phyloP scores from a whole-genome alignment of 2,797 vertebrate species.

The Mustela erminea region DNA sequence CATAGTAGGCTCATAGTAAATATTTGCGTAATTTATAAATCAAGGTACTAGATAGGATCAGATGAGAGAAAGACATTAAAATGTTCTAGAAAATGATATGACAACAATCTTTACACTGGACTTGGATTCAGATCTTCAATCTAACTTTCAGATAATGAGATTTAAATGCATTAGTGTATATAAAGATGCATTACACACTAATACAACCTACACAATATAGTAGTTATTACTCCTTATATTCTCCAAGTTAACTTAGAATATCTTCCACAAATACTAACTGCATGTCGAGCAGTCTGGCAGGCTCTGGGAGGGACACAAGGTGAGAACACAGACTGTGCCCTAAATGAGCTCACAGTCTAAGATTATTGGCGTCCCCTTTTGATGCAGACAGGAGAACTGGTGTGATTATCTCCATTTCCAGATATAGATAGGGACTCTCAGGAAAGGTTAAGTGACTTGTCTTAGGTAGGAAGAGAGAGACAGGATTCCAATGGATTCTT shows the following conservation, averaged over 20 bases:
- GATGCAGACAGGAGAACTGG: fast-evolving
- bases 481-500: background rate
- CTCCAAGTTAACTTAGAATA: background rate
- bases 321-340: background rate
- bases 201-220: background rate
- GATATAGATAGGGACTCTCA: background rate
- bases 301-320: background rate
- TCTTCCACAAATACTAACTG: background rate
- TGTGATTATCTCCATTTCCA: background rate
- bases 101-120: background rate
- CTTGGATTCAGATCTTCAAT: background rate
- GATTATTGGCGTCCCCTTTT: fast-evolving
- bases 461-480: background rate
- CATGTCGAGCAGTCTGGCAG: no score
- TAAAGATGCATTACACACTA: background rate
- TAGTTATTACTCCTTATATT: background rate
- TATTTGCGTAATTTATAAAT: background rate
- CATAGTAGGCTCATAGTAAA: background rate
- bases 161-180: background rate
- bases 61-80: background rate
- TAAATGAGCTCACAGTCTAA: background rate
- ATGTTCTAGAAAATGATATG: background rate
- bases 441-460: background rate
- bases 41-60: background rate
- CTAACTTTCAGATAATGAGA: background rate